These are phyloP conservation scores for Mormoops blainvillei DNA, from an alignment of 2,113 vertebrate genomes.

Conservation along the genomic window DNA sequence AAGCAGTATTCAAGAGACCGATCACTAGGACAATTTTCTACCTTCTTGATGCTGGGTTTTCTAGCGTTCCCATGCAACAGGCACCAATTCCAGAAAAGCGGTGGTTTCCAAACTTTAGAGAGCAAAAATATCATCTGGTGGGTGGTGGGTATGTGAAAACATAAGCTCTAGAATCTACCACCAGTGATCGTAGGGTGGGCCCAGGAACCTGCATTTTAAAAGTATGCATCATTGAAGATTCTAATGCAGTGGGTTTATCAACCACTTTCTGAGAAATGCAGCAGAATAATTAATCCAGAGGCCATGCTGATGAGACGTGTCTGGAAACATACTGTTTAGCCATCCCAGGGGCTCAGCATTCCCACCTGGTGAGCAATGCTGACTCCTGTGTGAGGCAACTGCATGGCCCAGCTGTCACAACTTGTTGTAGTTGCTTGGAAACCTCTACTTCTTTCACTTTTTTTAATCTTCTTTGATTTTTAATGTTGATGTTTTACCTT, in stretches of 20 bases:
- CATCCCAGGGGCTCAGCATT: not conserved
- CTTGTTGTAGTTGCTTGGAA: not conserved
- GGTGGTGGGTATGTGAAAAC: not conserved
- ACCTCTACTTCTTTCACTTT: slow-evolving; percentile 27
- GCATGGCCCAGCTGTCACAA: not conserved
- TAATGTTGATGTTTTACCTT: not conserved
- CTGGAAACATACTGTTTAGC: not conserved
- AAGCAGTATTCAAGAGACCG: not conserved
- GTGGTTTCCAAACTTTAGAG: not conserved
- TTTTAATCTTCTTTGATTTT: slow-evolving; percentile 28
- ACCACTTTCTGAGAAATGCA: slow-evolving; percentile 1
- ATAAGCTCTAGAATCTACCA: not conserved
- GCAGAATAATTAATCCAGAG: not conserved
- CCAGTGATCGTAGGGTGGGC: not conserved
- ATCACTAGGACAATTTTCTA: not conserved
- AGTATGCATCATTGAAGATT: not conserved
- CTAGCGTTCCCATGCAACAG: not conserved
- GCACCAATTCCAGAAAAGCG: not conserved
- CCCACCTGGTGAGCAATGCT: not conserved
- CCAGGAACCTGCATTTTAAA: not conserved
- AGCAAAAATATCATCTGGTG: not conserved
- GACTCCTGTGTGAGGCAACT: not conserved
- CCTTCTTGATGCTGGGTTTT: not conserved
- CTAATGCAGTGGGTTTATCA: not conserved
- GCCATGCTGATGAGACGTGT: not conserved